Conservation (phyloP, 2,113 vertebrate genomes). For the Acinonyx jubatus region DNA sequence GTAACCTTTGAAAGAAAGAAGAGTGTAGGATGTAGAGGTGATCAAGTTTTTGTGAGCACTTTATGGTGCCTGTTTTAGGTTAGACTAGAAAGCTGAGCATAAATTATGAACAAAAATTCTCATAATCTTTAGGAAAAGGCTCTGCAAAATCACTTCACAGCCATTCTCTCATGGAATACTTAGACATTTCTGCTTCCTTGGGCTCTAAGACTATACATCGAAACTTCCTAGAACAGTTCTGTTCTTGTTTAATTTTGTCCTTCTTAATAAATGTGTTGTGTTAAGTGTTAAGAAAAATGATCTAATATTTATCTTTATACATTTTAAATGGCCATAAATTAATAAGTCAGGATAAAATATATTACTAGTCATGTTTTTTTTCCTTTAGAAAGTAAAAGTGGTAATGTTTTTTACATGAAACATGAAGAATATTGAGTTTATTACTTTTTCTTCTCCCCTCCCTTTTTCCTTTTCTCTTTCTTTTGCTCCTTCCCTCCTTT, state of each 20-base stretch:
- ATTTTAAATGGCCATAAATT: not conserved
- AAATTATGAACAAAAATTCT: not conserved
- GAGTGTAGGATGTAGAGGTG: not conserved
- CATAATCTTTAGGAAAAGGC: not conserved
- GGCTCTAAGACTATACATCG: not conserved
- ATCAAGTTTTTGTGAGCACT: not conserved
- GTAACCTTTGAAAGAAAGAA: not conserved
- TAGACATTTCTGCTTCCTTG: not conserved
- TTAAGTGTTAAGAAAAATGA: not conserved
- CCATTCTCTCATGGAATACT: not conserved
- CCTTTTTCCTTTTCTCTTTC: not conserved
- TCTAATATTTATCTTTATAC: not conserved
- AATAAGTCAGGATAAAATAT: not conserved
- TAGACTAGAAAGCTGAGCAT: not conserved
- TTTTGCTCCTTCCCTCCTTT: not conserved
- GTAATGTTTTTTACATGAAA: not conserved
- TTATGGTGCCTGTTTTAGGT: not conserved
- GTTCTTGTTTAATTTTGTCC: not conserved
- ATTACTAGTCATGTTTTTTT: not conserved
- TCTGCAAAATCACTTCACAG: not conserved
- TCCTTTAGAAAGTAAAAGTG: slow-evolving; percentile 21
- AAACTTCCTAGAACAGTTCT: not conserved
- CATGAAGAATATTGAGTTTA: not conserved
- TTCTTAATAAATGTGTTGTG: not conserved
- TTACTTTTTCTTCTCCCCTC: not conserved